These are phyloP conservation scores for Dipodomys ordii DNA, from an alignment of 2,113 vertebrate species.

Conservation along the genomic window DNA sequence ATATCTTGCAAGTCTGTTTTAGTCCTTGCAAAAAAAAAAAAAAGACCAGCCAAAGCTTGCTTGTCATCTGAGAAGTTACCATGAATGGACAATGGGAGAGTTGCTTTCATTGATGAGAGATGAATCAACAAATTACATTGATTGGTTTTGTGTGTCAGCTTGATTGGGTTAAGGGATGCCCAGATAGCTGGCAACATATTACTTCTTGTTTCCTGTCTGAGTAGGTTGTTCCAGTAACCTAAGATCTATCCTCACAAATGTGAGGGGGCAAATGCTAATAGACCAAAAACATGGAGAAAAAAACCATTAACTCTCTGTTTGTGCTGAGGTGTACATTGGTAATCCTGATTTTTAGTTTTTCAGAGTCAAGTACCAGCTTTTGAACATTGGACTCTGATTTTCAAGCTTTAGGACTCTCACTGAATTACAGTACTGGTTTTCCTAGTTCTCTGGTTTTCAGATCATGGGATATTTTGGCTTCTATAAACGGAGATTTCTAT, in stretches of 20 bases:
- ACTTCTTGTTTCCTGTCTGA: neutral
- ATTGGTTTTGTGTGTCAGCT: neutral
- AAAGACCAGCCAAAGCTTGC: neutral
- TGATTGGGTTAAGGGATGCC: neutral
- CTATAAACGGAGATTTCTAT: neutral
- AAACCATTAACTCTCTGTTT: neutral
- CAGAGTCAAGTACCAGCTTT: neutral
- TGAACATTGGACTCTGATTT: neutral
- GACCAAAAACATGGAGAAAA: neutral
- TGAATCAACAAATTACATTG: neutral
- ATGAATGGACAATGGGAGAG: neutral
- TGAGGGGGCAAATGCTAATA: neutral
- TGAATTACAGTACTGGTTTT: too few relatives aligned
- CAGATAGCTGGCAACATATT: neutral
- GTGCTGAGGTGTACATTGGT: neutral
- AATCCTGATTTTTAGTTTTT: neutral
- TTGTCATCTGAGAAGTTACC: neutral
- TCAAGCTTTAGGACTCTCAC: neutral
- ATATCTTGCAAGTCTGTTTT: neutral
- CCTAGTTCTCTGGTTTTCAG: neutral
- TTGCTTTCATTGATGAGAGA: neutral
- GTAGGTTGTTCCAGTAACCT: neutral
- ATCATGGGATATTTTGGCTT: neutral
- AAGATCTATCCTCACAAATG: neutral
- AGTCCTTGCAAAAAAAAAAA: neutral